phyloP scores from a whole-genome alignment of 2,113 vertebrate species.

The Rhineura floridana region DNA sequence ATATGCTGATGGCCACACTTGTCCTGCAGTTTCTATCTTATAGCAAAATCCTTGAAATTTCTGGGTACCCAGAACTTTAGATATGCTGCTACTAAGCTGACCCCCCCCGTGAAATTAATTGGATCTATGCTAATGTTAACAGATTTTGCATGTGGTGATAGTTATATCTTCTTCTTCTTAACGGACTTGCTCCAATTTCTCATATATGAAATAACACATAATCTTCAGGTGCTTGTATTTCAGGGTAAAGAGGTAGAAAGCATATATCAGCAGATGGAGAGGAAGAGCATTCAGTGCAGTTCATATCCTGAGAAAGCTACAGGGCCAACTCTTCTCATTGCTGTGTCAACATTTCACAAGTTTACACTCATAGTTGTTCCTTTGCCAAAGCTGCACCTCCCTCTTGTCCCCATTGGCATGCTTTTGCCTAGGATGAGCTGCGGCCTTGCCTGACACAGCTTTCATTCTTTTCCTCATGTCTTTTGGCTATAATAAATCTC shows the following conservation, averaged over 20 bases:
- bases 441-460: constrained; percentile 8
- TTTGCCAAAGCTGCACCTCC: constrained; percentile 30
- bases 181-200: background rate
- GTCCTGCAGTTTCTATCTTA: background rate
- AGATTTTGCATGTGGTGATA: background rate
- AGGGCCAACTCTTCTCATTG: background rate
- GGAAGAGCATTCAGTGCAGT: constrained; percentile 20
- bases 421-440: background rate
- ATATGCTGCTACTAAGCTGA: background rate
- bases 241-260: constrained; percentile 8
- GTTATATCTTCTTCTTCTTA: background rate
- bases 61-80: background rate
- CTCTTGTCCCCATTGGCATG: constrained; percentile 14
- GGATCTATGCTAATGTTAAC: background rate
- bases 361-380: background rate
- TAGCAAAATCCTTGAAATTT: background rate
- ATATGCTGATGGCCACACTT: background rate
- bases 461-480: constrained; percentile 22
- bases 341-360: background rate
- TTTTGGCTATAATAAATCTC: constrained; percentile 9
- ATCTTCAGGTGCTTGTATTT: background rate
- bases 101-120: background rate
- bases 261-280: constrained; percentile 27
- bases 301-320: background rate
- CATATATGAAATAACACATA: background rate